Percentiles rank a stretch among this genome's conserved stretches.
Evolutionary conservation across 1,140 invertebrate genomes (phyloP).

Genomic region (Drosophila equinoxialis): DNA sequence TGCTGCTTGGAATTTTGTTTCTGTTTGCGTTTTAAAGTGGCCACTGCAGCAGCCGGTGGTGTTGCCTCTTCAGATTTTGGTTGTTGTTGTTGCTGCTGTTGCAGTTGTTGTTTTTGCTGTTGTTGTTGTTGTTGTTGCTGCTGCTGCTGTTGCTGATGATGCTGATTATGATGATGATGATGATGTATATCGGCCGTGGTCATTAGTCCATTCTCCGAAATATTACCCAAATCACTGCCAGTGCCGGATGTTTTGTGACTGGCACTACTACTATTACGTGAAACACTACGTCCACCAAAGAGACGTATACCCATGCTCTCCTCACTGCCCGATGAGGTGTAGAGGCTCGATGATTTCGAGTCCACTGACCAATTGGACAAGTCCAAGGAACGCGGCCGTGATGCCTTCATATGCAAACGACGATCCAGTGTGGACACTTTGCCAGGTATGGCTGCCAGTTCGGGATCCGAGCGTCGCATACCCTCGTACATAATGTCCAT

Average conservation of each 20-base stretch:
- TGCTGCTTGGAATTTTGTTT: conserved; percentile 74
- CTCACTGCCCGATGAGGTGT: conserved; percentile 91
- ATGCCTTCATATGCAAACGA: conserved; percentile 90
- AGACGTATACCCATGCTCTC: conserved; percentile 89
- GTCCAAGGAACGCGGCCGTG: conserved; percentile 91
- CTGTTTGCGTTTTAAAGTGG: conserved; percentile 76
- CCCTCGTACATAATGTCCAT: conserved; percentile 89
- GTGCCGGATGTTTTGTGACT: conserved; percentile 85
- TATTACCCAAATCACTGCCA: conserved; percentile 83
- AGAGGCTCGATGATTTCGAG: conserved; percentile 91
- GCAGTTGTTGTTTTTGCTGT: conserved; percentile 51
- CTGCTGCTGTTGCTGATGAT: conserved; percentile 37
- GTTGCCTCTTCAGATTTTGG: conserved; percentile 55
- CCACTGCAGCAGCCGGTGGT: conserved; percentile 62
- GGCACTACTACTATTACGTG: conserved; percentile 88
- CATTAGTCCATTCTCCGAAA: conserved; percentile 80
- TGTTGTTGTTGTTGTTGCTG: conserved; percentile 51
- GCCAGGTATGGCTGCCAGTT: conserved; percentile 90
- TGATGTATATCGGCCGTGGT: conserved; percentile 74
- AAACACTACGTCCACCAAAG: conserved; percentile 84
- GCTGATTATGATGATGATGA: conserved; percentile 61
- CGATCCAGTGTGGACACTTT: conserved; percentile 91
- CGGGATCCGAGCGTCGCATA: conserved; percentile 90
- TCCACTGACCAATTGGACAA: conserved; percentile 94
- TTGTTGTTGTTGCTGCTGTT: conserved; percentile 47